Evolutionary conservation across 2,888 invertebrate species (phyloP).

Genomic region (Odontocerum albicorne): DNA sequence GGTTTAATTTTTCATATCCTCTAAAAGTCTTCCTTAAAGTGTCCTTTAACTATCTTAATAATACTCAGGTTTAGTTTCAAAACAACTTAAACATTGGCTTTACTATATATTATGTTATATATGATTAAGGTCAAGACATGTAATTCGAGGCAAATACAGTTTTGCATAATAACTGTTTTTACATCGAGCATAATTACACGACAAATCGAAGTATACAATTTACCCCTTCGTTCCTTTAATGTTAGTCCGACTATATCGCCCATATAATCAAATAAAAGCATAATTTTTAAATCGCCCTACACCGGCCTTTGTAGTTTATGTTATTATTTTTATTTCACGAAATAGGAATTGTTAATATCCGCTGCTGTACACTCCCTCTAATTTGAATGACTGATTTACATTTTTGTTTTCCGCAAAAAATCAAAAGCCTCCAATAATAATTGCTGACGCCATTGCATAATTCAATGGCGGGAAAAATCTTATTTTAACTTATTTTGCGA

Average conservation of each 20-base stretch:
- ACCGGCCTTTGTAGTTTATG: slow-evolving; percentile 9
- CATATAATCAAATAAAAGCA: slow-evolving; percentile 31
- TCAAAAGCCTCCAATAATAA: slow-evolving; percentile 7
- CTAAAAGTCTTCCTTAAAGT: slow-evolving; percentile 8
- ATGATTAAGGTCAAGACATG: too few relatives aligned
- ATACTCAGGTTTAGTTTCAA: too few relatives aligned
- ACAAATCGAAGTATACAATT: slow-evolving; percentile 7
- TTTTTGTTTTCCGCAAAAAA: slow-evolving; percentile 16
- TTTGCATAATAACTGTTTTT: slow-evolving; percentile 12
- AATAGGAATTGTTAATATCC: slow-evolving; percentile 35
- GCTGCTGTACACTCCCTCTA: slow-evolving; percentile 27
- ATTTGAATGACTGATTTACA: slow-evolving; percentile 28
- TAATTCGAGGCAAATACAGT: slow-evolving; percentile 1
- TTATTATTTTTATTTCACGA: slow-evolving; percentile 34
- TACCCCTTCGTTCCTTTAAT: too few relatives aligned
- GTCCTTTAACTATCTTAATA: too few relatives aligned
- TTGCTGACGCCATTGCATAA: neutral
- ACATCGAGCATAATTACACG: slow-evolving; percentile 10
- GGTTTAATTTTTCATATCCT: neutral
- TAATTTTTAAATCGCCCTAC: slow-evolving; percentile 22
- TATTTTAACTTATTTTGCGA: too few relatives aligned
- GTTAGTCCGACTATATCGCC: slow-evolving; percentile 9
- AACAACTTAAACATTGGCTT: too few relatives aligned
- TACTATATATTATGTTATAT: too few relatives aligned
- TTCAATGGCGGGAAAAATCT: too few relatives aligned